Evolutionary conservation across 2,113 vertebrate genomes (phyloP), one percentile per base, ranked within the genome.

Genomic region (Silurus glanis): DNA sequence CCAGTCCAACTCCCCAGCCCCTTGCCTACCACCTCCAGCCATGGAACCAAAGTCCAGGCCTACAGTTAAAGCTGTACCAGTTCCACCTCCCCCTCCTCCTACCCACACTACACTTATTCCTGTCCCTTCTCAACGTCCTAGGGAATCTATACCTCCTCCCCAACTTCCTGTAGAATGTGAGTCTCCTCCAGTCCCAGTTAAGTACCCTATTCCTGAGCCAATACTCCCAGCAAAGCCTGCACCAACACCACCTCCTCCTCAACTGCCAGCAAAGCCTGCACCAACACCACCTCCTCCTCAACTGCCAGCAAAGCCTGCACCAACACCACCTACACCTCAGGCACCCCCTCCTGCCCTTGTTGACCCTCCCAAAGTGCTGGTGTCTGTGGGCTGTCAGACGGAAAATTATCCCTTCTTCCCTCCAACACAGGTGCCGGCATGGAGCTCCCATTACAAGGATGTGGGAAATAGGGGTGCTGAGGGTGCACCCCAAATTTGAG

Each of bases 321-420:
- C 90, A 51, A 90, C 53, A 64, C 90, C 92, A 82, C 92, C 91
- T 72, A 89, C 88, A 62, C 87, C 91, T 56, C 94, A 94, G 71
- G 85, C 89, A n/a, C 83, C 86, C 10, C 87, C 90, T 76, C 89
- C 74, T 9, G 80, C 90, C 66, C 83, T 92, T 64, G 71, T 62
- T 21, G 13, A 49, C 4, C 61, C 87, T n/a, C 90, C 95, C 87
- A 96, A 93, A 91, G 86, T 92, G 47, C 87, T 96, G 92, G 94
- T 96, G 89, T 98, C 98, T 58, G 94, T 98, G 91, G 97, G 95
- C 91, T 97, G 97, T 91, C 98, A 99, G 92, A 99, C 98, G 0
- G 97, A 97, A 64, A 96, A 96, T 62, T 95, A 96, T 71, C 92
- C 94, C 62, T 90, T 96, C 93, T 96, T 96, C 91, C 94, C 94